These are phyloP conservation scores for Hypotaenidia philippensis DNA, from an alignment of 2,797 vertebrate species.

Conservation along the genomic window DNA sequence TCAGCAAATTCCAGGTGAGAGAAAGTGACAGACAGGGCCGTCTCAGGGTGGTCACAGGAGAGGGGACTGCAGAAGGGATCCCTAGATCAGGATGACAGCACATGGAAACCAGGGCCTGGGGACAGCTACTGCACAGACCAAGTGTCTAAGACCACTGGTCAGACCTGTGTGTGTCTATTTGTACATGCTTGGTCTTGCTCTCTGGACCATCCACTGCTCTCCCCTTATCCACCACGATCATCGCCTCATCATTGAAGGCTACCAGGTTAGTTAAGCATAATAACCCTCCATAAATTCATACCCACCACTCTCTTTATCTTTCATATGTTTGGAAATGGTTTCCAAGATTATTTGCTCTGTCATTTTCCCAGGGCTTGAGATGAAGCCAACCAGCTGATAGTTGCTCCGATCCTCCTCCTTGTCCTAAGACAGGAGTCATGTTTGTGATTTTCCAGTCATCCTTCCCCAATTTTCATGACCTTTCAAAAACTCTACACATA, in stretches of 20 bases:
- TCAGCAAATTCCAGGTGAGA: neutral
- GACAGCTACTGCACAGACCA: neutral
- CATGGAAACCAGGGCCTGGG: neutral
- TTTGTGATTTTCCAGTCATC: neutral
- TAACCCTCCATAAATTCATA: neutral
- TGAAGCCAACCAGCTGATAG: neutral
- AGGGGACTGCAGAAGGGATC: neutral
- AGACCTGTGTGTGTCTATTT: neutral
- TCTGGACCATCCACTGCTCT: neutral
- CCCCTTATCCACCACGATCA: neutral
- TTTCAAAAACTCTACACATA: neutral
- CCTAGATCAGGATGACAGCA: neutral
- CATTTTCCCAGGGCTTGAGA: neutral
- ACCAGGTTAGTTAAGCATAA: neutral
- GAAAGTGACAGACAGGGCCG: fast-evolving
- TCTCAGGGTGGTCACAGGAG: neutral
- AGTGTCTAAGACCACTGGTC: neutral
- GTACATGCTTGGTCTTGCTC: neutral
- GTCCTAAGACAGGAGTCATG: neutral
- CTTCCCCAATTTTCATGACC: neutral
- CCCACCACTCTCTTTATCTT: neutral
- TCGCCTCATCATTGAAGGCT: neutral
- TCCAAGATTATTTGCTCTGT: neutral
- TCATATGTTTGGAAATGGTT: neutral
- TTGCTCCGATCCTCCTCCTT: neutral